Evolutionary conservation across 2,113 vertebrate genomes (phyloP), one percentile per base, ranked within the genome.

Genomic region (Puffinus mauretanicus): DNA sequence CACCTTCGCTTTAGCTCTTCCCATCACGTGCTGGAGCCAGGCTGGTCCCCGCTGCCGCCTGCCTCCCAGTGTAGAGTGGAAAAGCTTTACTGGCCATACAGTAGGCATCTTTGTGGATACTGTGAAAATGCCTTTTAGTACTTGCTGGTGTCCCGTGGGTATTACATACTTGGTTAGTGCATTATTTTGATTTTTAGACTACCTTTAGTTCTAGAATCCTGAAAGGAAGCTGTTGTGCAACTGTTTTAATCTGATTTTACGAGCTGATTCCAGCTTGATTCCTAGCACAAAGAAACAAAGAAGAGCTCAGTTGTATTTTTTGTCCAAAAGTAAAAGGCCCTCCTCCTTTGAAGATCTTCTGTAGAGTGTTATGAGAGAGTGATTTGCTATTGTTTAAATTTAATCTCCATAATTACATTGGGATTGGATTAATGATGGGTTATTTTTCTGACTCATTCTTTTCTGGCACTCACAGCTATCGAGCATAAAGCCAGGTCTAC

Each of bases 151-250:
- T 96, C 92, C 30, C 70, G 3, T 87, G 93, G 62, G 86, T 89
- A 73, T 91, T 85, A 72, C 79, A 46, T 72, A 71, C 92, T 94
- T 95, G 52, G 73, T 86, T 91, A 91, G 51, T 71, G 66, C 55
- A 90, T 95, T 95, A 94, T 96, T 97, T 96, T 93, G 82, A 80
- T 88, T 95, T 96, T 90, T 54, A 76, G 60, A 24, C 71, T 93
- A 84, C 55, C 62, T 88, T 82, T 82, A 82, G 62, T 94, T 96
- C 75, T 90, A 69, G 75, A 97, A 93, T 95, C 78, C 90, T 95
- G 94, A 95, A 97, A 95, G 87, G 87, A 96, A 97, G 78, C 82
- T 91, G 94, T 94, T 97, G 91, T 96, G 89, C 66, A 95, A 95
- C 62, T 93, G 78, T 86, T 84, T 75, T 86, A 97, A 96, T 97